phyloP scores from a whole-genome alignment of 2,113 vertebrate genomes.

The Pseudorhombus dupliciocellatus region DNA sequence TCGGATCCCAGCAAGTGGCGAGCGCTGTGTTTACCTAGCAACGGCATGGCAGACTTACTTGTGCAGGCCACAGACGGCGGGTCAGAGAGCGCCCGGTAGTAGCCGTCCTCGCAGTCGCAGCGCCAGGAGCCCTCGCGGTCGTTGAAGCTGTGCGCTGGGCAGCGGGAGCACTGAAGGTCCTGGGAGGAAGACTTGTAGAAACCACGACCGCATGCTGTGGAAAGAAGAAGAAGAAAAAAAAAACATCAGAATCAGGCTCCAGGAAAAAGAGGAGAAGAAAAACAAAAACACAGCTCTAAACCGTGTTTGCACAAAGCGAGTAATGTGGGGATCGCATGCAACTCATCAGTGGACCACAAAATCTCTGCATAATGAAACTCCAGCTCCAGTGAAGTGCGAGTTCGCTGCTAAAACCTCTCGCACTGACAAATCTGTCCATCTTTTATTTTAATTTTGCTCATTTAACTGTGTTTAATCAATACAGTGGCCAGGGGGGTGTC shows the following conservation, averaged over 20 bases:
- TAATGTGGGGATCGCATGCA: background rate
- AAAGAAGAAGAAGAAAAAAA: background rate
- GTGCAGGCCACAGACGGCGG: constrained; percentile 94
- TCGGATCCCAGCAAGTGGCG: constrained; percentile 8
- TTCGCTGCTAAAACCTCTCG: background rate
- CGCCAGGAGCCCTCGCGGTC: constrained; percentile 94
- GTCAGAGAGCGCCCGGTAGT: constrained; percentile 92
- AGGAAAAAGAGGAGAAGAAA: background rate
- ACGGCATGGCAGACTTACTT: constrained; percentile 84
- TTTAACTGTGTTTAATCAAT: background rate
- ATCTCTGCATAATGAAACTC: background rate
- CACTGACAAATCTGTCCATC: too few relatives aligned
- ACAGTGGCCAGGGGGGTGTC: background rate
- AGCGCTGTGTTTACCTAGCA: constrained; percentile 42
- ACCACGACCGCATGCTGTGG: constrained; percentile 91
- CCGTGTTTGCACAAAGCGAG: background rate
- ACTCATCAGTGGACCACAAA: background rate
- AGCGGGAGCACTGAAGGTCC: constrained; percentile 97
- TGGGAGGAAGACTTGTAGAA: constrained; percentile 99
- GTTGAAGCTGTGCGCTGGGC: constrained; percentile 94
- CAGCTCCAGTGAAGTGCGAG: background rate
- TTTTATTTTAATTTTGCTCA: too few relatives aligned
- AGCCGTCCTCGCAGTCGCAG: constrained; percentile 97
- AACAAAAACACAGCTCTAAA: background rate
- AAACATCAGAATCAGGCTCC: constrained; percentile 1